Percentiles rank a stretch among this genome's conserved stretches.
Evolutionary conservation across 2,797 vertebrate species (phyloP).

Genomic region (Pachyuromys duprasi): DNA sequence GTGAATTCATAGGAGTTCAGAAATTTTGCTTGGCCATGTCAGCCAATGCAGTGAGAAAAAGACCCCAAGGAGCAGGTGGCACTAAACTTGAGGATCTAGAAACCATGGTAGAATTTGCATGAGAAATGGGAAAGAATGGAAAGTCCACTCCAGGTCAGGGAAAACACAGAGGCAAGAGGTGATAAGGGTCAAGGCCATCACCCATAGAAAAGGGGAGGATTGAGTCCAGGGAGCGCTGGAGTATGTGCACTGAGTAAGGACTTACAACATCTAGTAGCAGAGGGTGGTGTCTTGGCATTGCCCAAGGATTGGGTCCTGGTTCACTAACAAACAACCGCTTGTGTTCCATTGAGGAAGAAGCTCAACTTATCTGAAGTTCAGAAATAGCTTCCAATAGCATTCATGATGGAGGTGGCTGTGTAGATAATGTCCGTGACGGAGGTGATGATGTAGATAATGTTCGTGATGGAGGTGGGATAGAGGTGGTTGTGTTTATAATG

Average conservation of each 20-base stretch:
- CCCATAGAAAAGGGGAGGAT: neutral
- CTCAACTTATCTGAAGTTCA: neutral
- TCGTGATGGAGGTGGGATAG: neutral
- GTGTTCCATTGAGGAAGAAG: neutral
- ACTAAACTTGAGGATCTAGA: neutral
- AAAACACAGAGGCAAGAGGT: neutral
- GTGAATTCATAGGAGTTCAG: neutral
- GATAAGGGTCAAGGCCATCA: neutral
- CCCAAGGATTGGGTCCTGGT: neutral
- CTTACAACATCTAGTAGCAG: neutral
- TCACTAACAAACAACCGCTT: neutral
- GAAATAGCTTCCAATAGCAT: neutral
- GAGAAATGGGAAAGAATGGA: neutral
- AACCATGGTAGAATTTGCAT: neutral
- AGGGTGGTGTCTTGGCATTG: neutral
- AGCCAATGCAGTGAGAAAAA: neutral
- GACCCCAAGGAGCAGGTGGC: neutral
- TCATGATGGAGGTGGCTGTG: neutral
- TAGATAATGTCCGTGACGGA: neutral
- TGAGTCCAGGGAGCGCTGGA: rapidly evolving
- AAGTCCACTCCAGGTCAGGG: neutral
- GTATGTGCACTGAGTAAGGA: neutral
- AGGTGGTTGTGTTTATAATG: neutral
- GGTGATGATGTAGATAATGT: neutral
- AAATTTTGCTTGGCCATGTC: neutral